These are phyloP conservation scores for Zaprionus lineosus DNA, from an alignment of 2,888 invertebrate species.

Conservation along the genomic window DNA sequence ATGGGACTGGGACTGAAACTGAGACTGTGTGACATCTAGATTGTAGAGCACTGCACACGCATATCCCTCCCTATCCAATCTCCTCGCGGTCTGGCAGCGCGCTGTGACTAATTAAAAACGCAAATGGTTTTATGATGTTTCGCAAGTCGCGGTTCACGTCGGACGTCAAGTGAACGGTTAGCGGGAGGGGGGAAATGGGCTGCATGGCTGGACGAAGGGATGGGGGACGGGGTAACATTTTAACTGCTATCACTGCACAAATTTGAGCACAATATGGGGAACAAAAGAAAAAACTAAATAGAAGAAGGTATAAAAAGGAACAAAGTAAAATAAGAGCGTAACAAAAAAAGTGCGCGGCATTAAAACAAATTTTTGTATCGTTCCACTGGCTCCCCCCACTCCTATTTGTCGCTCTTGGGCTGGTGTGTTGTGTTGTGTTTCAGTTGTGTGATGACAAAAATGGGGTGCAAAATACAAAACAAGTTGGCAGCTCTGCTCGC, in stretches of 20 bases:
- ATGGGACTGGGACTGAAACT: neutral
- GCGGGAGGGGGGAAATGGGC: neutral
- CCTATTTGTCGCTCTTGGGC: constrained; percentile 1
- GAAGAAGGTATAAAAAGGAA: neutral
- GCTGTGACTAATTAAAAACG: constrained; percentile 77
- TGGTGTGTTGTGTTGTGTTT: constrained; percentile 4
- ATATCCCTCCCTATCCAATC: constrained; percentile 49
- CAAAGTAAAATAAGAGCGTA: constrained; percentile 62
- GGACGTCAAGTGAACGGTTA: neutral
- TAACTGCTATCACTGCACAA: constrained; percentile 72
- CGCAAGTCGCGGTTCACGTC: constrained; percentile 70
- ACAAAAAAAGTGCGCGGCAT: constrained; percentile 66
- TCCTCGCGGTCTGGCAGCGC: constrained; percentile 51
- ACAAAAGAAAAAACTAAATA: constrained; percentile 5
- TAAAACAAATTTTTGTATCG: constrained; percentile 69
- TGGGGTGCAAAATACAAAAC: constrained; percentile 57
- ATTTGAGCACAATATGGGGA: constrained; percentile 54
- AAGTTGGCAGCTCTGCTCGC: constrained; percentile 37
- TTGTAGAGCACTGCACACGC: constrained; percentile 36
- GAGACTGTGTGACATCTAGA: constrained; percentile 51
- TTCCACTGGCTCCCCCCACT: constrained; percentile 16
- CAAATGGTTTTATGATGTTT: constrained; percentile 79
- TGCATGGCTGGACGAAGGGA: neutral
- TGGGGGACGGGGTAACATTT: constrained; percentile 23
- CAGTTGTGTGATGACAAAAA: constrained; percentile 38